A percentile compares a stretch with the other conserved stretches of the same genome.
These are phyloP conservation scores for Stenurella melanura DNA, from an alignment of 2,888 invertebrate species.

Conservation along the genomic window DNA sequence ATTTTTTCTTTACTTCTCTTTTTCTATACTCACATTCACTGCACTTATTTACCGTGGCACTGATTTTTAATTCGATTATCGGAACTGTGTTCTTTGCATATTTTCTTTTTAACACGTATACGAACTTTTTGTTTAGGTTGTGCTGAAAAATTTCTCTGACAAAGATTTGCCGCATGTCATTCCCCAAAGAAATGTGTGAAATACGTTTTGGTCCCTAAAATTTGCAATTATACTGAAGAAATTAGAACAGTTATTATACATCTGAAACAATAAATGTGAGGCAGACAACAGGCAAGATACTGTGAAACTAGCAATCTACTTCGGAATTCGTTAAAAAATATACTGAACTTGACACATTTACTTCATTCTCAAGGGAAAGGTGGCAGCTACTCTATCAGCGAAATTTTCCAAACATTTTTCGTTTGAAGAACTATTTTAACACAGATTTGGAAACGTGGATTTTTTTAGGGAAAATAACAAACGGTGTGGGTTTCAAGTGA, in stretches of 20 bases:
- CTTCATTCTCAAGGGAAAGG: neutral
- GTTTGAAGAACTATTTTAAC: neutral
- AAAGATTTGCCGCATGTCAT: neutral
- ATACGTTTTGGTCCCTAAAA: too few relatives aligned
- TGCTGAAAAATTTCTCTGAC: neutral
- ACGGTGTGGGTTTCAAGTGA: neutral
- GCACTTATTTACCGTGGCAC: slow-evolving; percentile 13
- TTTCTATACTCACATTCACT: slow-evolving; percentile 19
- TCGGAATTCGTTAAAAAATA: too few relatives aligned
- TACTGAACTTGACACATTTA: too few relatives aligned
- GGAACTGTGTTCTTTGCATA: neutral
- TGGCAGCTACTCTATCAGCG: neutral
- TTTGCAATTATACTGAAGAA: too few relatives aligned
- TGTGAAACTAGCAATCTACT: too few relatives aligned
- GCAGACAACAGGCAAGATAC: too few relatives aligned
- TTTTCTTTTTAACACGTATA: neutral
- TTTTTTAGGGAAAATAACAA: slow-evolving; percentile 7
- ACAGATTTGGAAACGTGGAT: slow-evolving; percentile 2
- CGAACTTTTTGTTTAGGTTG: neutral
- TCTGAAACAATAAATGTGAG: too few relatives aligned
- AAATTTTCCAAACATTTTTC: neutral
- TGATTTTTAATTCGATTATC: neutral
- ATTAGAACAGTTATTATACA: too few relatives aligned
- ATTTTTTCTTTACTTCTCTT: slow-evolving; percentile 16
- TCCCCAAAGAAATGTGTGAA: neutral